A percentile compares a stretch with the other conserved stretches of the same genome.
These are phyloP conservation scores for Macrobrachium nipponense DNA, from an alignment of 1,140 invertebrate species.

Conservation along the genomic window DNA sequence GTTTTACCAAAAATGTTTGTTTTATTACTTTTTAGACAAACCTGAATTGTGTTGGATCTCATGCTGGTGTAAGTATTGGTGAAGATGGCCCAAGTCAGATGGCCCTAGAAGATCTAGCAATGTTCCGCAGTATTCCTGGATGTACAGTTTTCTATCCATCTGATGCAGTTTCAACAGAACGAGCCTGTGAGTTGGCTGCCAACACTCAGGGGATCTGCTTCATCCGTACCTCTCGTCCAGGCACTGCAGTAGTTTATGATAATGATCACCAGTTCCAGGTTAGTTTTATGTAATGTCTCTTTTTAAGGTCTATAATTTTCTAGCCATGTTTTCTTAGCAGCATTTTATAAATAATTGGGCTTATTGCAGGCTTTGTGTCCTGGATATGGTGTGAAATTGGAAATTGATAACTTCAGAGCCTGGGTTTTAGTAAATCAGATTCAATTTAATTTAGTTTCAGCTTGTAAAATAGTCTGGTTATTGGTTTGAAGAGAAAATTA, in stretches of 20 bases:
- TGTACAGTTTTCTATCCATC: conserved; percentile 96
- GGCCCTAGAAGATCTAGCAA: conserved; percentile 96
- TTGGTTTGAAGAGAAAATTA: conserved; percentile 34
- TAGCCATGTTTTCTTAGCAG: no score
- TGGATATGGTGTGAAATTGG: background rate
- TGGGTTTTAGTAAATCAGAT: background rate
- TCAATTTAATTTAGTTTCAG: background rate
- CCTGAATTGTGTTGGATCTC: conserved; percentile 91
- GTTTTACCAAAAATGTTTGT: background rate
- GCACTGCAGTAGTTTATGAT: conserved; percentile 87
- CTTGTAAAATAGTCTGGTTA: no score
- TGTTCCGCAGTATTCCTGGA: conserved; percentile 92
- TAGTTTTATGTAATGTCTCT: conserved; percentile 74
- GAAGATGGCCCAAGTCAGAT: conserved; percentile 99
- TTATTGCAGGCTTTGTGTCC: no score
- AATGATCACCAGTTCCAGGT: conserved; percentile 84
- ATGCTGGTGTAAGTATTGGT: conserved; percentile 91
- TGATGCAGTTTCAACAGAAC: conserved; percentile 94
- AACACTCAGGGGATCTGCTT: conserved; percentile 96
- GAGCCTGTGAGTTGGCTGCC: conserved; percentile 94
- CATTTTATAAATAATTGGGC: no score
- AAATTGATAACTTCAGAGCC: background rate
- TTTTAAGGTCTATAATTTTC: background rate
- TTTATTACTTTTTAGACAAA: conserved; percentile 79
- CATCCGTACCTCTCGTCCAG: conserved; percentile 94